Evolutionary conservation across 2,888 invertebrate genomes (phyloP), one percentile per base, ranked within the genome.

Genomic region (Synanthedon tipuliformis): DNA sequence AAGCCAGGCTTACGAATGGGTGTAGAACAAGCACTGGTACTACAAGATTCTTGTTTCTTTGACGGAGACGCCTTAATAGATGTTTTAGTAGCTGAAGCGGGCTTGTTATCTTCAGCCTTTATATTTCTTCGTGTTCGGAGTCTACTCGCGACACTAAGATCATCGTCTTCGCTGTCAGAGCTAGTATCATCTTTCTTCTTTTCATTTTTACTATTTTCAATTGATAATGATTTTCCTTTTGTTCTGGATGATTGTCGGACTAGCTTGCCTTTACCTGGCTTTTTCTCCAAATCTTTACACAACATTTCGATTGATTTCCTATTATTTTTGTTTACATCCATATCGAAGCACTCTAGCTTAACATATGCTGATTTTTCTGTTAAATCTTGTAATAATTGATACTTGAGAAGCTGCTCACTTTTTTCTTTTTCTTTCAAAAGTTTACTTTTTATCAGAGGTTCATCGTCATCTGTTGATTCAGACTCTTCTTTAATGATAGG

Each of bases 1-100:
- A 91, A 92, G 40, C 88, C 81, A n/a, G 91, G 89, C 71, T 92
- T 92, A 40, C 77, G 75, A 23, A 78, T 60, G 13, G 77, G 75
- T 10, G 79, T 81, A 10, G 82, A 81, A 64, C 75, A 73, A 34
- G 67, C 77, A 59, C 78, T 81, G 49, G 72, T 68, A 55, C 71
- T 78, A 56, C 71, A 77, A 50, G 57, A 73, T 54, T 87, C 81
- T 56, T 75, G 63, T 69, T 78, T 84, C 61, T 83, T 80, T 1
- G 65, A 56, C 12, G 79, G 73, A 13, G 81, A 69, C 16, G 79
- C 70, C 69, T 88, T 81, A 7, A 65, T 62, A 2, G 79, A 72
- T 56, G 80, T 69, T 76, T 87, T 76, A 57, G 57, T 61, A 59
- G 63, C 18, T 48, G 57, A 41, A 13, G 64, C 52, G 52, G 57